Conservation (phyloP, 2,797 vertebrate species). For the Mus caroli region DNA sequence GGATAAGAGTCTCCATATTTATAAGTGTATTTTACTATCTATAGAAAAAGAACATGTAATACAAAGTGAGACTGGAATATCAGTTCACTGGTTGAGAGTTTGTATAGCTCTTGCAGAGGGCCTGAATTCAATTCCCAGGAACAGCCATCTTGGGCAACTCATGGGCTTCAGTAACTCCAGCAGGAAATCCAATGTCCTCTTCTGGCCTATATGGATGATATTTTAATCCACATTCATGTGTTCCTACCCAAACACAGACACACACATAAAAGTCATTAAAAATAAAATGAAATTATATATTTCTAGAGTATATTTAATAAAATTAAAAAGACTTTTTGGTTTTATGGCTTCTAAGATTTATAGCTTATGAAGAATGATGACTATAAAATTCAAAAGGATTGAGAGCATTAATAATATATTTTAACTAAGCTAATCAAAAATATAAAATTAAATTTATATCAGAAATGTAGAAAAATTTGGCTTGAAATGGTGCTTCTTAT, state of each 20-base stretch:
- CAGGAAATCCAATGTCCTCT: neutral
- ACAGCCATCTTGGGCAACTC: neutral
- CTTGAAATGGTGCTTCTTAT: neutral
- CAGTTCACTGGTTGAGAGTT: neutral
- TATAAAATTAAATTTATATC: conserved; percentile 29
- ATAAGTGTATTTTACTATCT: conserved; percentile 11
- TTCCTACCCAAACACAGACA: neutral
- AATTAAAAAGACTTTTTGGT: neutral
- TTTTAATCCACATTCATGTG: neutral
- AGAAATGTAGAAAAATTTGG: neutral
- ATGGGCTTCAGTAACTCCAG: neutral
- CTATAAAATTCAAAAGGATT: neutral
- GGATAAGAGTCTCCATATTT: neutral
- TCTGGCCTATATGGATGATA: no score
- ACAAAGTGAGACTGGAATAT: neutral
- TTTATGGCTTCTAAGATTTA: neutral
- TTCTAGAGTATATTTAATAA: neutral
- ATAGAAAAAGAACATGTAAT: conserved; percentile 31
- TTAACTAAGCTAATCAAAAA: conserved; percentile 54
- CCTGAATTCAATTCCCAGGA: neutral
- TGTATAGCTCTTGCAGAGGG: neutral
- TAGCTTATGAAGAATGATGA: neutral
- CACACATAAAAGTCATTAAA: neutral
- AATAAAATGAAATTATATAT: neutral
- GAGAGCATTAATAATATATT: conserved; percentile 63